These are phyloP conservation scores for Cylloceria caligata DNA, from an alignment of 2,888 invertebrate genomes.

Conservation along the genomic window DNA sequence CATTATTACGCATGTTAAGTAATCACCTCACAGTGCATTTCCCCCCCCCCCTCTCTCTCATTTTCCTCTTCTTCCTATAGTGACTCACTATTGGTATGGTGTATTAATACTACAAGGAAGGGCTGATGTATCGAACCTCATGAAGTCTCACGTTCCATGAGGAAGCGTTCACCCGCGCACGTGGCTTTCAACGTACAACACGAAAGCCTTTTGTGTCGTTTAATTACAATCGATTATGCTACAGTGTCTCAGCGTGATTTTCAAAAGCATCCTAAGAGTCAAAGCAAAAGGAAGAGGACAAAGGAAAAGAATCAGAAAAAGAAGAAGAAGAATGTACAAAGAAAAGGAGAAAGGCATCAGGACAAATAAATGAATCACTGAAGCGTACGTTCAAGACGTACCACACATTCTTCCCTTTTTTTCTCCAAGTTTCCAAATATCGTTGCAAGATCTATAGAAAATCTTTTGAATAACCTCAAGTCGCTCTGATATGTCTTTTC, in stretches of 20 bases:
- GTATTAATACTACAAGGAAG: slow-evolving; percentile 7
- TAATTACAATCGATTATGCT: slow-evolving; percentile 62
- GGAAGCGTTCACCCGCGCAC: slow-evolving; percentile 6
- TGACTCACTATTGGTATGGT: slow-evolving; percentile 4
- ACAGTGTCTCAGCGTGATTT: slow-evolving; percentile 39
- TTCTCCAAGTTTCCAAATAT: slow-evolving; percentile 35
- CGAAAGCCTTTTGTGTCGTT: slow-evolving; percentile 28
- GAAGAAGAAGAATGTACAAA: not conserved
- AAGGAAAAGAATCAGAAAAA: not conserved
- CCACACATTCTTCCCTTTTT: not conserved
- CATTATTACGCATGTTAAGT: not conserved
- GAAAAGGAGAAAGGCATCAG: slow-evolving; percentile 12
- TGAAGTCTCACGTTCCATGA: slow-evolving; percentile 10
- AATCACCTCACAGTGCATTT: too few species aligned
- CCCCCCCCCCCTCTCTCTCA: not conserved
- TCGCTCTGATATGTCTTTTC: not conserved
- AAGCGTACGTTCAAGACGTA: slow-evolving; percentile 36
- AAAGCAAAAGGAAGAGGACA: slow-evolving; percentile 8
- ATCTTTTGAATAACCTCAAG: slow-evolving; percentile 5
- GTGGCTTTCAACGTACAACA: slow-evolving; percentile 42
- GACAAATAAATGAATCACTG: slow-evolving; percentile 50
- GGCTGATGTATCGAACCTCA: slow-evolving; percentile 3
- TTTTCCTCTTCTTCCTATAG: not conserved
- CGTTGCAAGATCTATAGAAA: not conserved
- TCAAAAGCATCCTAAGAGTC: slow-evolving; percentile 1